Percentiles rank a stretch among this genome's conserved stretches.
Evolutionary conservation across 2,113 vertebrate species (phyloP).

Genomic region (Ciconia stormi): DNA sequence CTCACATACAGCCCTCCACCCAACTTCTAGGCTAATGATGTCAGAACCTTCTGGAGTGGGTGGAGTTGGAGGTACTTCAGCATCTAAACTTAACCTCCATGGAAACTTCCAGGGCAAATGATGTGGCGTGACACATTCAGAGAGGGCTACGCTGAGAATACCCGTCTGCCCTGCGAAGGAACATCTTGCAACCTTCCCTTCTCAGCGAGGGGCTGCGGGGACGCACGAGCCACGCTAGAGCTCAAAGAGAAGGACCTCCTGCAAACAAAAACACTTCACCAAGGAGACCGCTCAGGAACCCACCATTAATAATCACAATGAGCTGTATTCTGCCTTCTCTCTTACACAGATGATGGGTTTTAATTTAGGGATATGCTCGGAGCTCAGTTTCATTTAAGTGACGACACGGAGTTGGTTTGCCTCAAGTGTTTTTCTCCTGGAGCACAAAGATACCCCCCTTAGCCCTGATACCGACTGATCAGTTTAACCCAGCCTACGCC

Average conservation of each 20-base stretch:
- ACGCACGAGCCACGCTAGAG: background rate
- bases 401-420: slow-evolving; percentile 30
- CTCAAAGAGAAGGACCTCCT: background rate
- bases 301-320: background rate
- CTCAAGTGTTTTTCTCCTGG: background rate
- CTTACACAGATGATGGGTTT: slow-evolving; percentile 23
- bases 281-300: background rate
- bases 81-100: background rate
- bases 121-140: background rate
- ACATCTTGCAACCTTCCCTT: background rate
- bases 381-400: background rate
- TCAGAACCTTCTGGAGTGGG: background rate
- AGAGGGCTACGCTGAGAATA: background rate
- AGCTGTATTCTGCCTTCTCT: background rate
- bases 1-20: background rate
- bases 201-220: background rate
- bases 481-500: background rate
- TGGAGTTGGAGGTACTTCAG: background rate
- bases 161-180: background rate
- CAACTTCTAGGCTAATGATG: background rate
- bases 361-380: slow-evolving; percentile 18
- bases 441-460: background rate
- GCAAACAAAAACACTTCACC: background rate
- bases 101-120: slow-evolving; percentile 50
- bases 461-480: background rate